Conservation (phyloP, 2,113 vertebrate genomes). For the Coptodon bakossiorum region DNA sequence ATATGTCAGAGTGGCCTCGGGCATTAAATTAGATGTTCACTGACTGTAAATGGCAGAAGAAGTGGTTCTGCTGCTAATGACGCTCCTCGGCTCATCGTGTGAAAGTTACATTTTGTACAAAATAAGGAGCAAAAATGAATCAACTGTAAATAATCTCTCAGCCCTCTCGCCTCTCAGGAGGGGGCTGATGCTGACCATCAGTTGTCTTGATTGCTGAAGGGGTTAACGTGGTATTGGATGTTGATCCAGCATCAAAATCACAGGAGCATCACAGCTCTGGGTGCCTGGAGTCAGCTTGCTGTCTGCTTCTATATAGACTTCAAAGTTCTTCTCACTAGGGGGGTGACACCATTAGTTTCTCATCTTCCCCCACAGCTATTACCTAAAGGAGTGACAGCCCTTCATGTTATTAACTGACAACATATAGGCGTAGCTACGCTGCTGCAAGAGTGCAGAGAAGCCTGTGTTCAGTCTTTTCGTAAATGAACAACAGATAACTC, state of each 20-base stretch:
- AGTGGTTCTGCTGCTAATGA: not conserved
- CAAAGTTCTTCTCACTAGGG: conserved; percentile 31
- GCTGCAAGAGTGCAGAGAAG: not conserved
- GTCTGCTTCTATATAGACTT: conserved; percentile 16
- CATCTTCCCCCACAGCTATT: not conserved
- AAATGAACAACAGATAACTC: not conserved
- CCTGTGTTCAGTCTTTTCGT: not conserved
- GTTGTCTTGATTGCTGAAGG: not conserved
- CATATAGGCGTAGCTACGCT: not conserved
- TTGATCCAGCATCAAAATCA: not conserved
- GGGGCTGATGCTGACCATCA: not conserved
- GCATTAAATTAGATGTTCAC: not conserved
- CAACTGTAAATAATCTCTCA: not conserved
- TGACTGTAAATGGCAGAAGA: not conserved
- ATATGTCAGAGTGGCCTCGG: not conserved
- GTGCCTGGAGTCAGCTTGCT: not conserved
- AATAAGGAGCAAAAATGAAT: not conserved
- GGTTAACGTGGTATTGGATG: not conserved
- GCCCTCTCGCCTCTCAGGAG: not conserved
- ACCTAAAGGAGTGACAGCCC: not conserved
- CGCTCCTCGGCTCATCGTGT: accelerated
- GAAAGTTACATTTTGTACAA: not conserved
- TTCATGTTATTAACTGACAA: not conserved
- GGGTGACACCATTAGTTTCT: not conserved
- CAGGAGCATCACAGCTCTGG: not conserved